Base-by-base conservation (phyloP, 2,888 invertebrate genomes). In the Campoplex nolae region DNA sequence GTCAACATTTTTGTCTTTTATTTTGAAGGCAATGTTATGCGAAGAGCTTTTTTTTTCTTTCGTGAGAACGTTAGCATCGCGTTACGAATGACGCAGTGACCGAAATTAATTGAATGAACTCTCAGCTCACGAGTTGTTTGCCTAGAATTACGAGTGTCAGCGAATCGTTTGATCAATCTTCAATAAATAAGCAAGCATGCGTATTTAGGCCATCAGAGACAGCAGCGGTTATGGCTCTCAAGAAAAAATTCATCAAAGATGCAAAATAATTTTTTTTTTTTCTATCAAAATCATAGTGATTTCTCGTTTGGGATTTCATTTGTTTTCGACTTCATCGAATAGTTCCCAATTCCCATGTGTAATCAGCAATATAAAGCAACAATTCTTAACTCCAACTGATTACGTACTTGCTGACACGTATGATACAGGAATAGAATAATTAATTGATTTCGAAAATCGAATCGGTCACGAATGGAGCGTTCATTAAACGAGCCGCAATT, bases 391-490 rank as follows among this genome's bases (percentile, higher is more conserved):
- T 58, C 28, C 28, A 32, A 28, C 6, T 32, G 4, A 32, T 62
- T 16, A 1, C 32, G 13, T 32, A 62, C 32, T 4, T 16, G 11
- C 16, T 32, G 58, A 62, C 28, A 58, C 13, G 13, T n/a, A n/a
- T 13, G 3, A 7, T 13, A 16, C 13, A 1, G 32, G 4, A 16
- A 62, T 16, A 16, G 32, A 32, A 32, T 13, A 16, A 62, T 62
- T 62, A 62, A 62, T 62, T 32, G 62, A 62, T 62, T 28, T 32
- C 16, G 62, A 62, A 62, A 32, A 62, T 62, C 16, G 62, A 13
- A 62, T 32, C 16, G 62, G 32, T 62, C 32, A 32, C 32, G 62
- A 51, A 51, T 1, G 51, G n/a, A 62, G 6, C 1, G 62, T 62
- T 62, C 62, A 62, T 62, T 62, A 32, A 62, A 32, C 16, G 62